These are phyloP conservation scores for Habrosyne pyritoides DNA, from an alignment of 2,888 invertebrate species.

Conservation along the genomic window DNA sequence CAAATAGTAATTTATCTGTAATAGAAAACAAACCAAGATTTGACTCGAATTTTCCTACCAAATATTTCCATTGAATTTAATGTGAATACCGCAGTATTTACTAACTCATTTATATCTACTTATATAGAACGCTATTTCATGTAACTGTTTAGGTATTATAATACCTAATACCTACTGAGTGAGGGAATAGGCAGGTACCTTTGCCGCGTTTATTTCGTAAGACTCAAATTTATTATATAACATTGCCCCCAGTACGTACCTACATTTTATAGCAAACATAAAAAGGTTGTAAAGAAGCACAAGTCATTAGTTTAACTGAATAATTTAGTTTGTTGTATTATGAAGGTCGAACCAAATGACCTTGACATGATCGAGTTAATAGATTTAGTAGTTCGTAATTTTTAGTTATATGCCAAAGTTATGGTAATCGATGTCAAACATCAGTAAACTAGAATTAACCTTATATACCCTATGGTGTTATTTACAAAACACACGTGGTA, in stretches of 20 bases:
- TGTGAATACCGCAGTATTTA: neutral
- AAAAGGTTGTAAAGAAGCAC: conserved; percentile 6
- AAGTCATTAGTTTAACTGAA: neutral
- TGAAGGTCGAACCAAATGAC: neutral
- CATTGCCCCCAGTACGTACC: conserved; percentile 17
- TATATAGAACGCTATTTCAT: neutral
- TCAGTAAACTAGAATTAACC: too few species aligned
- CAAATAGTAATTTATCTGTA: too few species aligned
- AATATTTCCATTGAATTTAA: neutral
- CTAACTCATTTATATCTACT: too few species aligned
- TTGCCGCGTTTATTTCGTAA: conserved; percentile 26
- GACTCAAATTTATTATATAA: conserved; percentile 32
- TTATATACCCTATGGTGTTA: too few species aligned
- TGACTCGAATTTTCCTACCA: neutral
- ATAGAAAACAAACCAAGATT: too few species aligned
- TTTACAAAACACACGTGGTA: too few species aligned
- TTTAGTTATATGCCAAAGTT: too few species aligned
- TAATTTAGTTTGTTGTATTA: neutral
- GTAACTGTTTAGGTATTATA: neutral
- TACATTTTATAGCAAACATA: conserved; percentile 7
- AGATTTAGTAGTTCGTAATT: too few species aligned
- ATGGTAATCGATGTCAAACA: too few species aligned
- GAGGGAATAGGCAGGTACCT: too few species aligned
- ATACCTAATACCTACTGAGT: neutral
- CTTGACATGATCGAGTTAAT: too few species aligned